Evolutionary conservation across 2,113 vertebrate genomes (phyloP).

Genomic region (Thamnaconus septentrionalis): DNA sequence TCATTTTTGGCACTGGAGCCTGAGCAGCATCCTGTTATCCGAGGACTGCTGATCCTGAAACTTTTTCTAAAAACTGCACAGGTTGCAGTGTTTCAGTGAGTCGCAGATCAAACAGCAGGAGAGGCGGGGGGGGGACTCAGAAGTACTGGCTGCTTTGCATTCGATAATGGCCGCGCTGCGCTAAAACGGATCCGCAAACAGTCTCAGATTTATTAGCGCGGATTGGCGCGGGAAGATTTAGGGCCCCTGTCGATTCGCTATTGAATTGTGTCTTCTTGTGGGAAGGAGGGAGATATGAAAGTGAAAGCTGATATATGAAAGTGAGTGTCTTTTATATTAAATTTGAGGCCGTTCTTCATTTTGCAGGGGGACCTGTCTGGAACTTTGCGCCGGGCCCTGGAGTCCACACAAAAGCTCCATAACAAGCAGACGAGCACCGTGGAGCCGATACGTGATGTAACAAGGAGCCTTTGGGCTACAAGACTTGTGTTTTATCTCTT

Average conservation of each 20-base stretch:
- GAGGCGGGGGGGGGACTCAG: not conserved
- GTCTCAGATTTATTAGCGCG: slow-evolving; percentile 13
- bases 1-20: not conserved
- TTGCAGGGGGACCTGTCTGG: not conserved
- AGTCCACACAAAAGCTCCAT: not conserved
- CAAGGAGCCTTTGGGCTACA: too few relatives aligned
- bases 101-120: slow-evolving; percentile 42
- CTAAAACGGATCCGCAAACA: slow-evolving; percentile 17
- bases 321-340: slow-evolving; percentile 27
- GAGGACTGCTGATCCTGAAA: slow-evolving; percentile 28
- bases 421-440: not conserved
- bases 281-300: slow-evolving; percentile 12
- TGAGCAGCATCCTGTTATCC: too few relatives aligned
- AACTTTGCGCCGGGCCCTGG: not conserved
- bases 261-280: not conserved
- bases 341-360: slow-evolving; percentile 12
- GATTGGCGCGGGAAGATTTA: not conserved
- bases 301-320: slow-evolving; percentile 6
- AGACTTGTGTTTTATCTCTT: too few relatives aligned
- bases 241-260: not conserved
- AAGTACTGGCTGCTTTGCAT: slow-evolving; percentile 6
- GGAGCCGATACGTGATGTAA: too few relatives aligned
- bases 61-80: slow-evolving; percentile 41
- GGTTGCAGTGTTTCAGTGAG: slow-evolving; percentile 48
- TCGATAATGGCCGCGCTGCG: slow-evolving; percentile 21